phyloP scores from a whole-genome alignment of 2,113 vertebrate species.

The Hucho hucho region DNA sequence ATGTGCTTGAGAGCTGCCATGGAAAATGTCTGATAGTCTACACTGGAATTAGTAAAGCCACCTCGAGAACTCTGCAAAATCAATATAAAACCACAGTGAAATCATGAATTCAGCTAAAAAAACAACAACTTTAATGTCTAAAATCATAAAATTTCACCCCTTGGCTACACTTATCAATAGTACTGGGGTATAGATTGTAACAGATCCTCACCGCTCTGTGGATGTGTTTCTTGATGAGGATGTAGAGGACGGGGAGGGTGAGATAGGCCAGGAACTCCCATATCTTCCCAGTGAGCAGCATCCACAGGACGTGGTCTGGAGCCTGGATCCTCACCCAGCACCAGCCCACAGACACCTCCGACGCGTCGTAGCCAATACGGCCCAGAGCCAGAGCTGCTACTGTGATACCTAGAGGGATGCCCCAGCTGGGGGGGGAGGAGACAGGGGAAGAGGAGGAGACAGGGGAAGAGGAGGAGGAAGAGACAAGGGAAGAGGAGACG shows the following conservation, averaged over 20 bases:
- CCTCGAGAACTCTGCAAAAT: no score
- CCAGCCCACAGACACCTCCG: conserved; percentile 95
- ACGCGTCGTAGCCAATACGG: conserved; percentile 94
- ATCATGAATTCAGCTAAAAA: no score
- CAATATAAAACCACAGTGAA: no score
- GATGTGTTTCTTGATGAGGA: conserved; percentile 92
- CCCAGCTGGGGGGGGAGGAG: conserved; percentile 79
- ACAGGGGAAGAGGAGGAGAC: not conserved
- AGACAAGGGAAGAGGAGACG: not conserved
- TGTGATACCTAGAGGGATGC: conserved; percentile 86
- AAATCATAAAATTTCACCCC: not conserved
- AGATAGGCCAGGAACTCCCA: conserved; percentile 95
- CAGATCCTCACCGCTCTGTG: conserved; percentile 80
- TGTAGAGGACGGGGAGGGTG: conserved; percentile 84
- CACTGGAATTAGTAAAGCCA: no score
- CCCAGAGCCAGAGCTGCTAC: conserved; percentile 78
- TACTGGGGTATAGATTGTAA: not conserved
- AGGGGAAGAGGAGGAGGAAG: not conserved
- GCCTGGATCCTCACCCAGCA: conserved; percentile 88
- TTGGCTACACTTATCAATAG: not conserved
- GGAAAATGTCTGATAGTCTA: no score
- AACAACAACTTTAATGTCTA: no score
- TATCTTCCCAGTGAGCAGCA: conserved; percentile 90
- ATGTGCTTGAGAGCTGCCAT: not conserved
- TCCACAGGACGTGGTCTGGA: conserved; percentile 86